Conservation (phyloP, 2,888 invertebrate species). For the Drosophila conformis region DNA sequence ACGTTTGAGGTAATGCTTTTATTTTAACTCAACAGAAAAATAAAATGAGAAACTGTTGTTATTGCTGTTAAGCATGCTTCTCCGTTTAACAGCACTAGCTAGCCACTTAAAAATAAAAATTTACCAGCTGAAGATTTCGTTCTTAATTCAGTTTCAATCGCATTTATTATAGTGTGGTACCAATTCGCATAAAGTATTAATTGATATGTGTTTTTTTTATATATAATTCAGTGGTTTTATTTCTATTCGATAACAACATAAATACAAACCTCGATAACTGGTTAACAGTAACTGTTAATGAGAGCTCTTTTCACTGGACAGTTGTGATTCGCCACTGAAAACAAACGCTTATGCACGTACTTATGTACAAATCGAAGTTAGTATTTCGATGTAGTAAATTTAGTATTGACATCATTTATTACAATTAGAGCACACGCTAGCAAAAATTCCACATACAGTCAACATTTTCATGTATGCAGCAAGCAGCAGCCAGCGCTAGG, state of each 20-base stretch:
- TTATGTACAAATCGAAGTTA: slow-evolving; percentile 23
- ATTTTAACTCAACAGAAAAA: not conserved
- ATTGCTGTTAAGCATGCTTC: not conserved
- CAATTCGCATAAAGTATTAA: not conserved
- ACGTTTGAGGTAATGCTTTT: not conserved
- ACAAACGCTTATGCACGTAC: not conserved
- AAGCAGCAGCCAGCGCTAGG: slow-evolving; percentile 2
- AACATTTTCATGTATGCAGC: slow-evolving; percentile 3
- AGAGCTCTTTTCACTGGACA: slow-evolving; percentile 6
- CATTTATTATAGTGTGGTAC: not conserved
- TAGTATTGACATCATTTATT: slow-evolving; percentile 10
- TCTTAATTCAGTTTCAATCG: not conserved
- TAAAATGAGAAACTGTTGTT: not conserved
- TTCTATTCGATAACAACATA: not conserved
- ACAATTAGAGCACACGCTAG: not conserved
- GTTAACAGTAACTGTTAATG: not conserved
- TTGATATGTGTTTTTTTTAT: not conserved
- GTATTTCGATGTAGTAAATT: slow-evolving; percentile 15
- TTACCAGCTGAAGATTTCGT: not conserved
- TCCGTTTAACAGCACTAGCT: not conserved
- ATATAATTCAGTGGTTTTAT: not conserved
- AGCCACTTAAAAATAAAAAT: not conserved
- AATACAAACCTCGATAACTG: not conserved
- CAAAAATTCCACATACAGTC: slow-evolving; percentile 17
- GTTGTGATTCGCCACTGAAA: slow-evolving; percentile 5